Base-by-base conservation (phyloP, 2,113 vertebrate genomes). In the Microcebus jonahi region DNA sequence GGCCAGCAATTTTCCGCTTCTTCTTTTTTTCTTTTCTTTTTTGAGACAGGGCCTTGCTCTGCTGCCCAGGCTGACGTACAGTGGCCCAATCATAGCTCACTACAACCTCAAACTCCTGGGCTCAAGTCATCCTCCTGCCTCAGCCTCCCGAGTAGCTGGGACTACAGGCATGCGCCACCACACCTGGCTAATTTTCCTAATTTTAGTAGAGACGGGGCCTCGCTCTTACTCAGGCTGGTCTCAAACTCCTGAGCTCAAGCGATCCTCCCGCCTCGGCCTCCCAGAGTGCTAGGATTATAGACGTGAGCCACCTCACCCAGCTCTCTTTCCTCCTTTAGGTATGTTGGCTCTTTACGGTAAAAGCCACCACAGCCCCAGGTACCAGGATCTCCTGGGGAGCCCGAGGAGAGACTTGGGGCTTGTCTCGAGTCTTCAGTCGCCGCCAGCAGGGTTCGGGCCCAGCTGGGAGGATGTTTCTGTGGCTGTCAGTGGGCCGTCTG, bases 311-410 rank as follows among this genome's bases (percentile, higher is more conserved):
- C 23, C 0, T 6, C 9, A 9, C 59, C 59, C 25, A 9, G 59
- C 25, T 8, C 31, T 0, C 80, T 12, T 80, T 71, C 14, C 76
- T 88, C 29, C 88, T 67, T 29, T 6, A 18, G 10, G 14, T 2
- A 1, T 27, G 27, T 4, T 9, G 0, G 12, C 42, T 75, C 65
- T 76, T 55, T 11, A 53, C 39, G 13, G 0, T 61, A 3, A 67
- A 73, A 45, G 23, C 36, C 34, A 17, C 4, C 13, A 10, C 0
- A 2, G 8, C 53, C 1, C 21, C 14, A 12, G 6, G 8, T 4
- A 34, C 17, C 42, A 29, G 31, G 4, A 42, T 5, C 61, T 67
- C 88, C 70, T 57, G 8, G 23, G 27, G 12, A 89, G 17, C 15
- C 50, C 36, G n/a, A 9, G 5, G n/a, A 80, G 55, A 65, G 18